Percentiles rank a stretch among this genome's conserved stretches.
phyloP scores from a whole-genome alignment of 2,797 vertebrate genomes.

The Bovichtus diacanthus region DNA sequence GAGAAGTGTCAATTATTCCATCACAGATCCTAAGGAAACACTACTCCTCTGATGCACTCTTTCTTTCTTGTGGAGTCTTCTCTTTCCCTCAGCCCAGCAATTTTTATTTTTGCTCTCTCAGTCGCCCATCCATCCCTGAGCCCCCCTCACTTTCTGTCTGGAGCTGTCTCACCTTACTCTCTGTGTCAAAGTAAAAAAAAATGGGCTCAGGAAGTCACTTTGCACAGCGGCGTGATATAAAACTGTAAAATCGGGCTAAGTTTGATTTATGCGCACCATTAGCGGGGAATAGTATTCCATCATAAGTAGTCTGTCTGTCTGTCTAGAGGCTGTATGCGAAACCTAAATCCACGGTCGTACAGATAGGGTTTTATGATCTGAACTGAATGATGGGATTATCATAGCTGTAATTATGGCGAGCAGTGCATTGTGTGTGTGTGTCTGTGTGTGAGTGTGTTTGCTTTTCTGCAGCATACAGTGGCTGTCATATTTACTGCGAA shows the following conservation, averaged over 20 bases:
- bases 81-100: slow-evolving; percentile 19
- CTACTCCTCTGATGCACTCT: slow-evolving; percentile 18
- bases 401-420: slow-evolving; percentile 71
- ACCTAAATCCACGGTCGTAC: slow-evolving; percentile 64
- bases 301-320: slow-evolving; percentile 72
- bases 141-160: slow-evolving; percentile 8
- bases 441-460: slow-evolving; percentile 28
- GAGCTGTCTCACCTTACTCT: slow-evolving; percentile 70
- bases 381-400: slow-evolving; percentile 70
- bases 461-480: slow-evolving; percentile 17
- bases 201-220: slow-evolving; percentile 72
- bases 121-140: slow-evolving; percentile 16
- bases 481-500: slow-evolving; percentile 50
- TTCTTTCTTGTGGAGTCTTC: slow-evolving; percentile 9
- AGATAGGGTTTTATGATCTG: slow-evolving; percentile 73
- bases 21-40: slow-evolving; percentile 43
- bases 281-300: slow-evolving; percentile 78
- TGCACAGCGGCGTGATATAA: slow-evolving; percentile 66
- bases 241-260: slow-evolving; percentile 72
- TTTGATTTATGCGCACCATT: slow-evolving; percentile 80
- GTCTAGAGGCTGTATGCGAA: slow-evolving; percentile 70
- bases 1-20: slow-evolving; percentile 51
- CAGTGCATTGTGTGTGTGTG: slow-evolving; percentile 41
- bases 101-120: slow-evolving; percentile 52
- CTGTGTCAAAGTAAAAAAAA: slow-evolving; percentile 48